These are phyloP conservation scores for Setophaga kirtlandii DNA, from an alignment of 2,113 vertebrate genomes.

Conservation along the genomic window DNA sequence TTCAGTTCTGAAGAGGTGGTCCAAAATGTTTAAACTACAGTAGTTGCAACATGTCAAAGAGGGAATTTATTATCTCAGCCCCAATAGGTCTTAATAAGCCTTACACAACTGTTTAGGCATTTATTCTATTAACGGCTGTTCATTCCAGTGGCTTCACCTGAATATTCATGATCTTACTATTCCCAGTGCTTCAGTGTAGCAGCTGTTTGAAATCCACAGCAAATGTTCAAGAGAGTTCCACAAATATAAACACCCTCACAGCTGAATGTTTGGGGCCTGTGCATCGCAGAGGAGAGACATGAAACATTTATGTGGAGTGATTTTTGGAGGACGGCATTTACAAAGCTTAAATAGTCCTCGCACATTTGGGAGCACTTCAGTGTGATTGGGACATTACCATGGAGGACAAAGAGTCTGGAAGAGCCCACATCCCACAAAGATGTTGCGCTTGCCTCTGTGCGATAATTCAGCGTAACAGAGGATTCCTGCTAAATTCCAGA, in stretches of 20 bases:
- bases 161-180: conserved; percentile 94
- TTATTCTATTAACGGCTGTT: conserved; percentile 92
- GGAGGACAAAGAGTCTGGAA: conserved; percentile 63
- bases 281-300: conserved; percentile 70
- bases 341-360: conserved; percentile 68
- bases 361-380: conserved; percentile 70
- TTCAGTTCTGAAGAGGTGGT: conserved; percentile 79
- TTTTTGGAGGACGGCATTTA: conserved; percentile 70
- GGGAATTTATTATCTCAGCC: conserved; percentile 85
- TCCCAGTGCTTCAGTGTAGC: conserved; percentile 85
- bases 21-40: conserved; percentile 82
- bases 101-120: conserved; percentile 86
- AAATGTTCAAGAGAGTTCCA: conserved; percentile 86
- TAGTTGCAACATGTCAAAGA: conserved; percentile 79
- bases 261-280: conserved; percentile 73
- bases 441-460: neutral
- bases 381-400: conserved; percentile 66
- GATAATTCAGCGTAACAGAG: conserved; percentile 24
- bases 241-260: conserved; percentile 84
- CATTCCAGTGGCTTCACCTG: conserved; percentile 88
- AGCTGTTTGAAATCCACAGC: conserved; percentile 88
- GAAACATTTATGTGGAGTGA: conserved; percentile 78
- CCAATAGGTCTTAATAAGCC: conserved; percentile 87
- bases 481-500: conserved; percentile 58
- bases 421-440: conserved; percentile 42